Conservation (phyloP, 2,888 invertebrate genomes). For the Abrostola triplasia region DNA sequence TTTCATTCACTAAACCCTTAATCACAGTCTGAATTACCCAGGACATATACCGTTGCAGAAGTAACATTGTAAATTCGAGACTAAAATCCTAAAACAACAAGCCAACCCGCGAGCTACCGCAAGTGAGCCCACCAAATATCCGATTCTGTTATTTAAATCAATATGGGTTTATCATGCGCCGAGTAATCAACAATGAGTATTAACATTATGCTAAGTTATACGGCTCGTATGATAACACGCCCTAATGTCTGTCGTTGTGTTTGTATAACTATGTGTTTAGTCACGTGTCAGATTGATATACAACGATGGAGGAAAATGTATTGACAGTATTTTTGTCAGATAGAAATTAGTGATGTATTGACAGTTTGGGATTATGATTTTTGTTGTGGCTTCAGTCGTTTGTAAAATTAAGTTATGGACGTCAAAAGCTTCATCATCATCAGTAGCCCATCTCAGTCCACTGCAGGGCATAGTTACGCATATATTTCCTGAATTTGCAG, state of each 20-base stretch:
- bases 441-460: no score
- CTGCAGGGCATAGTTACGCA: no score
- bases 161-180: slow-evolving; percentile 31
- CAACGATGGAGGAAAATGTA: slow-evolving; percentile 37
- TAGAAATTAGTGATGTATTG: no score
- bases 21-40: no score
- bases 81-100: background rate
- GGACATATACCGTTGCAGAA: no score
- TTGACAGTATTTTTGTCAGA: background rate
- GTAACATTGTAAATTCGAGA: no score
- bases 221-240: slow-evolving; percentile 53
- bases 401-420: no score
- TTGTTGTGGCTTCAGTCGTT: no score
- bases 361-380: no score
- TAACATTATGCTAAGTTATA: slow-evolving; percentile 56
- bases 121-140: slow-evolving; percentile 60
- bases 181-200: slow-evolving; percentile 55
- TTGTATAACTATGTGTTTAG: slow-evolving; percentile 33
- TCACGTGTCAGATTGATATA: slow-evolving; percentile 48
- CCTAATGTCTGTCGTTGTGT: slow-evolving; percentile 45
- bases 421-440: no score
- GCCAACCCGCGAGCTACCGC: slow-evolving; percentile 7
- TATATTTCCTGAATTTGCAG: no score
- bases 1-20: no score
- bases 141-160: slow-evolving; percentile 78